A percentile compares a stretch with the other conserved stretches of the same genome.
These are phyloP conservation scores for Chionoecetes opilio DNA, from an alignment of 1,140 invertebrate genomes.

Conservation along the genomic window DNA sequence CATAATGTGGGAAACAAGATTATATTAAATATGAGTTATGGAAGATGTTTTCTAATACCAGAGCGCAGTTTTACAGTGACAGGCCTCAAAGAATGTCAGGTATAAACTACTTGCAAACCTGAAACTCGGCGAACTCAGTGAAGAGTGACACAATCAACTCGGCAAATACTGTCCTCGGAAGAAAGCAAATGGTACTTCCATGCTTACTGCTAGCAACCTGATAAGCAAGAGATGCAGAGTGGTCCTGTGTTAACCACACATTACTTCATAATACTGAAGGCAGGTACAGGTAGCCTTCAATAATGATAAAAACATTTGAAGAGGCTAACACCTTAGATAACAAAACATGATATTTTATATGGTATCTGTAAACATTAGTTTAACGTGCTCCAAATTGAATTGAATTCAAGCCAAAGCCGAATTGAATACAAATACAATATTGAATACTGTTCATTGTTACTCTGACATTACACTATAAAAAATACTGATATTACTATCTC, in stretches of 20 bases:
- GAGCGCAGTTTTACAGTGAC: background rate
- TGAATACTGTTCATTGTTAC: background rate
- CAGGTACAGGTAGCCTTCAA: background rate
- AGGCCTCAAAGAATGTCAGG: background rate
- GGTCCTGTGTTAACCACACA: background rate
- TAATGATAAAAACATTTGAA: no score
- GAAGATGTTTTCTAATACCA: background rate
- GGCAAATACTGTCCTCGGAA: background rate
- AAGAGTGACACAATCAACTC: conserved; percentile 17
- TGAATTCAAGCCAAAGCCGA: background rate
- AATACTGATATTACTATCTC: background rate
- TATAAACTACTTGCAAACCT: background rate
- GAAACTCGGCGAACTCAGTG: background rate
- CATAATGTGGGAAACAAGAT: background rate
- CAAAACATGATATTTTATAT: no score
- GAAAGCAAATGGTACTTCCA: background rate
- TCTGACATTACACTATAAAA: background rate
- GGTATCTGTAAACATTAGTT: no score
- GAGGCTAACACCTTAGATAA: no score
- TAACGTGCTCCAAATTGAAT: no score
- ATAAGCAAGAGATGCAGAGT: background rate
- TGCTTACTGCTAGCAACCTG: conserved; percentile 18
- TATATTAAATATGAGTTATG: background rate
- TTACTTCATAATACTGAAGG: background rate
- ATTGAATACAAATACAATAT: background rate